Conservation (phyloP, 1,140 invertebrate species). For the Philotrypesis tridentata region DNA sequence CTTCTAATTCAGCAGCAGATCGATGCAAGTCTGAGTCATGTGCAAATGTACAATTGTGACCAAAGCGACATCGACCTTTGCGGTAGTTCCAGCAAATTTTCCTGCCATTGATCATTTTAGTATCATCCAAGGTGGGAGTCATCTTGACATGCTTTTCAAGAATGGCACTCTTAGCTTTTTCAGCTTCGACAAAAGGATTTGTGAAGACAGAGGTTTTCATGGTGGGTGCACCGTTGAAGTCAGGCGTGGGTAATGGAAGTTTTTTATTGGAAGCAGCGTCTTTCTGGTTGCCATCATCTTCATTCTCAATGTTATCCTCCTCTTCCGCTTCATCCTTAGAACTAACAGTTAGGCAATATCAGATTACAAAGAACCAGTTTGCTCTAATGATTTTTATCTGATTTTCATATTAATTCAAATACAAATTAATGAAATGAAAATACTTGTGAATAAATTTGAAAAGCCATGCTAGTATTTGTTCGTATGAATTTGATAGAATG, state of each 20-base stretch:
- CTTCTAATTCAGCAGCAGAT: slow-evolving; percentile 75
- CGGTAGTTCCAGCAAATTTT: slow-evolving; percentile 96
- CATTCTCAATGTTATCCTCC: slow-evolving; percentile 52
- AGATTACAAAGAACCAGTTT: slow-evolving; percentile 71
- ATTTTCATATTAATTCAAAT: slow-evolving; percentile 22
- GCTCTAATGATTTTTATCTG: slow-evolving; percentile 48
- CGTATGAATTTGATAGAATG: not conserved
- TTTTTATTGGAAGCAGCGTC: slow-evolving; percentile 66
- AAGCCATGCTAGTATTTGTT: not conserved
- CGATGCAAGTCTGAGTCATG: slow-evolving; percentile 90
- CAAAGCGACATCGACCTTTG: slow-evolving; percentile 92
- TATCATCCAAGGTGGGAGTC: slow-evolving; percentile 81
- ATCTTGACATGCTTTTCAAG: slow-evolving; percentile 96
- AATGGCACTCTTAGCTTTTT: slow-evolving; percentile 88
- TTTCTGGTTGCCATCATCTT: slow-evolving; percentile 54
- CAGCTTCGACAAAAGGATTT: slow-evolving; percentile 93
- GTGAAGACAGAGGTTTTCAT: slow-evolving; percentile 84
- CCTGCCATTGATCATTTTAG: slow-evolving; percentile 87
- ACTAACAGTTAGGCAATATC: slow-evolving; percentile 72
- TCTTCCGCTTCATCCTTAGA: slow-evolving; percentile 65
- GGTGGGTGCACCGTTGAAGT: slow-evolving; percentile 70
- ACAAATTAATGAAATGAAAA: not conserved
- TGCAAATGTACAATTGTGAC: slow-evolving; percentile 93
- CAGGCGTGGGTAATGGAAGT: slow-evolving; percentile 74
- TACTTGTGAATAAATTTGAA: no score